Evolutionary conservation across 2,113 vertebrate species (phyloP).

Genomic region (Spea multiplicata): DNA sequence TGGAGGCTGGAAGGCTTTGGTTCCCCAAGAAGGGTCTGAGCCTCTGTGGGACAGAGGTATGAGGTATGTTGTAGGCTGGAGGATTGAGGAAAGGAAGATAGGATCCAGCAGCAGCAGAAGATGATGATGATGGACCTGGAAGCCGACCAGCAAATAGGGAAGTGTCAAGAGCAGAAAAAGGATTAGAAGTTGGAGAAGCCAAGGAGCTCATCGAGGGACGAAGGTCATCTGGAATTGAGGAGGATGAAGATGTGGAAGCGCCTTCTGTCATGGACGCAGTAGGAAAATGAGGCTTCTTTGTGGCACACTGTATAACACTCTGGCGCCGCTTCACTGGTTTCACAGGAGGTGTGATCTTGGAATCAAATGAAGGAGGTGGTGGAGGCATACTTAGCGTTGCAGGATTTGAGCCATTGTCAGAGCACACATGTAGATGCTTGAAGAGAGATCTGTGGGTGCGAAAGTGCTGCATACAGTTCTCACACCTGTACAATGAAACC

Average conservation of each 20-base stretch:
- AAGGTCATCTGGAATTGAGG: conserved; percentile 37
- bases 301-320: conserved; percentile 40
- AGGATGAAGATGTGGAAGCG: not conserved
- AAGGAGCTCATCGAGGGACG: conserved; percentile 48
- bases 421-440: conserved; percentile 91
- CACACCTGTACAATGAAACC: conserved; percentile 69
- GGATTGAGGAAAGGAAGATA: conserved; percentile 63
- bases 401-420: conserved; percentile 73
- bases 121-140: conserved; percentile 50
- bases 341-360: not conserved
- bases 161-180: conserved; percentile 60
- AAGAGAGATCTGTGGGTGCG: conserved; percentile 87
- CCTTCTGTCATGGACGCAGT: conserved; percentile 35
- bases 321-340: conserved; percentile 41
- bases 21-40: conserved; percentile 57
- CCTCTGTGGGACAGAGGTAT: conserved; percentile 58
- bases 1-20: conserved; percentile 65
- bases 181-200: conserved; percentile 35
- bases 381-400: conserved; percentile 34
- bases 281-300: conserved; percentile 44
- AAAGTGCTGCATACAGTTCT: conserved; percentile 88
- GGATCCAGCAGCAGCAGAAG: conserved; percentile 50
- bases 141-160: conserved; percentile 52
- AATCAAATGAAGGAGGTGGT: conserved; percentile 35
- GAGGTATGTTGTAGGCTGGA: conserved; percentile 54